Evolutionary conservation across 2,888 invertebrate genomes (phyloP).

Genomic region (Syritta pipiens): DNA sequence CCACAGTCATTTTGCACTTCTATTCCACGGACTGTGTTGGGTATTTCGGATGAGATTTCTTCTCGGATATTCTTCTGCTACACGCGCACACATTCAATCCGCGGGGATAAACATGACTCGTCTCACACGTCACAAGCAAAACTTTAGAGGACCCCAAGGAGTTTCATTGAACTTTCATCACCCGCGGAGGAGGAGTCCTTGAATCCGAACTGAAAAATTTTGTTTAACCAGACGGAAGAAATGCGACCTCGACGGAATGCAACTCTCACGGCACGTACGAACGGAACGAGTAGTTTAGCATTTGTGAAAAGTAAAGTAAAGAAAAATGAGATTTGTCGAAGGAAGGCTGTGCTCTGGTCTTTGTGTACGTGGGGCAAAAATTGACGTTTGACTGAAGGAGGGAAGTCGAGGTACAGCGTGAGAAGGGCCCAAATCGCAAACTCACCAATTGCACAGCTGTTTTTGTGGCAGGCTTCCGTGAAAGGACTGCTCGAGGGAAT

Average conservation of each 20-base stretch:
- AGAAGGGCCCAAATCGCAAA: slow-evolving; percentile 39
- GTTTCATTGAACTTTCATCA: no score
- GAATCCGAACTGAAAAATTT: no score
- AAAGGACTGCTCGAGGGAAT: not conserved
- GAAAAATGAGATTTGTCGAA: slow-evolving; percentile 37
- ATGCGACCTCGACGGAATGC: no score
- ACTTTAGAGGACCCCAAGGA: not conserved
- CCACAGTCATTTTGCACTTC: slow-evolving; percentile 56
- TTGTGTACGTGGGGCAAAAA: slow-evolving; percentile 10
- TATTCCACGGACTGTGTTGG: slow-evolving; percentile 16
- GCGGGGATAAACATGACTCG: slow-evolving; percentile 25
- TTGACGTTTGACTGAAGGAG: slow-evolving; percentile 46
- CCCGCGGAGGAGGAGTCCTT: no score
- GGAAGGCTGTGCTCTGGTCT: slow-evolving; percentile 6
- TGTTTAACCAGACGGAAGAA: no score
- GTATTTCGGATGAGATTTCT: slow-evolving; percentile 2
- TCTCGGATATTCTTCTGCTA: slow-evolving; percentile 18
- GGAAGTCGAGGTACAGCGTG: slow-evolving; percentile 22
- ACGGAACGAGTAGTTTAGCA: slow-evolving; percentile 39
- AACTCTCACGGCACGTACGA: slow-evolving; percentile 20
- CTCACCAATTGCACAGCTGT: slow-evolving; percentile 64
- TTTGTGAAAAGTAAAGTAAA: slow-evolving; percentile 49
- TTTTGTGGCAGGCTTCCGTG: slow-evolving; percentile 1
- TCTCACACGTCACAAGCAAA: slow-evolving; percentile 1
- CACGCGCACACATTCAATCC: slow-evolving; percentile 25